Base-by-base conservation (phyloP, 2,888 invertebrate genomes). In the Lasioglossum marginatum region DNA sequence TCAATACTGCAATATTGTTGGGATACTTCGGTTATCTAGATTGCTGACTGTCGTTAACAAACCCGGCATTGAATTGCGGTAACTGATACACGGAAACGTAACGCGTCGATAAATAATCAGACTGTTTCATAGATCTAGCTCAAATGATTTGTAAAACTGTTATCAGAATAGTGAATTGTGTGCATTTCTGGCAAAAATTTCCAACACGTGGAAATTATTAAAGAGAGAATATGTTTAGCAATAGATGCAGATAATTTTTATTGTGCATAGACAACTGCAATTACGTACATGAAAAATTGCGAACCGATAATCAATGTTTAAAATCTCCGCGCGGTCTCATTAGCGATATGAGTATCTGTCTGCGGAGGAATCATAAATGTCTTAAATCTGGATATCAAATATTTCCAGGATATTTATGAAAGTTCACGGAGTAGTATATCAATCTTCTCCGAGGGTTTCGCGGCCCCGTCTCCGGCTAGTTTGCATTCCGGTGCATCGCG, bases 381-480 rank as follows among this genome's bases (percentile, higher is more conserved):
- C 52, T 31, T 16, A 27, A 45, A 83, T 72, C 72, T 37, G 23
- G 52, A 48, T 43, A 70, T 70, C 68, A 71, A 74, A 60, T 60
- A 63, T 77, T 76, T 76, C 63, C 19, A 8, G 77, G 68, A 84
- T 84, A 84, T 84, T 77, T 84, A 84, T 78, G 83, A 77, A 77
- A 83, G 74, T 83, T 37, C 68, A 34, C 73, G 48, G 68, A 60
- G 77, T 60, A 60, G 77, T 74, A 68, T 83, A 83, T 84, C 84
- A 84, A 84, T 84, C 84, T 83, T 83, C 31, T 48, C 48, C 4
- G 34, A 27, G 27, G 60, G 60, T 1, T 34, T 4, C 23, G 19
- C 68, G 4, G 40, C 48, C 45, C 16, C 52, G 68, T 73, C 74
- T 37, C 16, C 34, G n/a, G 37, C 83, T 83, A 52, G 68, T 79